Conservation (phyloP, 2,888 invertebrate species). For the Chelonus formosanus region DNA sequence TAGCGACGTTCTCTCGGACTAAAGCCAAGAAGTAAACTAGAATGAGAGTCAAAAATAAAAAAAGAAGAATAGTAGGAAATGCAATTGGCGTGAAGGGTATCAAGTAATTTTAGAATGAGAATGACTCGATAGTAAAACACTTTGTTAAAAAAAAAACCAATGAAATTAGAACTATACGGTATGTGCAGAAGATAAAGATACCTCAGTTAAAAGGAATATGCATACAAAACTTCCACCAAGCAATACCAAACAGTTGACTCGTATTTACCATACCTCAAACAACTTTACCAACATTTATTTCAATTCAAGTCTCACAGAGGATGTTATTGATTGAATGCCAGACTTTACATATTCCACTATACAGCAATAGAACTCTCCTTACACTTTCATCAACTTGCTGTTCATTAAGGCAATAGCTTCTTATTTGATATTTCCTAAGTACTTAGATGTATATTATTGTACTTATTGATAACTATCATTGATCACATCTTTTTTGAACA, state of each 20-base stretch:
- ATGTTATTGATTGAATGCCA: slow-evolving; percentile 5
- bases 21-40: slow-evolving; percentile 44
- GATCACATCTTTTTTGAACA: no score
- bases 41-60: slow-evolving; percentile 30
- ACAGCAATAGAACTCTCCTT: no score
- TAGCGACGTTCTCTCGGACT: slow-evolving; percentile 35
- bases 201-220: not conserved
- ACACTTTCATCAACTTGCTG: no score
- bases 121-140: slow-evolving; percentile 34
- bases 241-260: slow-evolving; percentile 32
- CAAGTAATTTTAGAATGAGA: slow-evolving; percentile 29
- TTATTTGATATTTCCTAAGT: no score
- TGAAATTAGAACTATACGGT: slow-evolving; percentile 21
- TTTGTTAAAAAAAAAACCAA: not conserved
- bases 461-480: no score
- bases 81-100: slow-evolving; percentile 9
- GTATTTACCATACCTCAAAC: slow-evolving; percentile 50
- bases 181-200: slow-evolving; percentile 34
- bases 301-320: slow-evolving; percentile 50
- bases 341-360: not conserved
- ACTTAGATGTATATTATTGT: no score
- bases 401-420: no score
- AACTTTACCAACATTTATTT: slow-evolving; percentile 53
- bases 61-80: slow-evolving; percentile 12
- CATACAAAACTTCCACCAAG: not conserved